Evolutionary conservation across 2,797 vertebrate species (phyloP).

Genomic region (Nannoperca obscura): DNA sequence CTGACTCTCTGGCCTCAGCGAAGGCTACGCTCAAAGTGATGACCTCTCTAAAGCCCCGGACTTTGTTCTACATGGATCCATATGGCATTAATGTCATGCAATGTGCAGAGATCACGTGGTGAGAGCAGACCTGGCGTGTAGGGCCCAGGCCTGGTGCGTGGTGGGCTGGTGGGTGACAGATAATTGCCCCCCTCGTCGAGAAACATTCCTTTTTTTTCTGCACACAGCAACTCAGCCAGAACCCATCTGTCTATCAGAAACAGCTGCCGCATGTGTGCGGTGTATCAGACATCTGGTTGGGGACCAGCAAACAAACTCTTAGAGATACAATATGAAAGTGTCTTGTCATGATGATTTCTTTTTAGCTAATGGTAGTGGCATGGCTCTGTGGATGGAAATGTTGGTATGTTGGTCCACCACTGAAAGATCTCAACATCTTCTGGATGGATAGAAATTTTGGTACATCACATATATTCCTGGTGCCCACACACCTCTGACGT

Average conservation of each 20-base stretch:
- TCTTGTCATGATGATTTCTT: conserved; percentile 13
- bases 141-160: conserved; percentile 27
- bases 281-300: conserved; percentile 69
- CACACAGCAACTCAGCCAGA: conserved; percentile 55
- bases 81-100: conserved; percentile 60
- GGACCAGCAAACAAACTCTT: conserved; percentile 54
- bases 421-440: neutral
- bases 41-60: conserved; percentile 54
- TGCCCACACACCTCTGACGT: neutral
- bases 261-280: conserved; percentile 71
- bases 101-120: conserved; percentile 40
- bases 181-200: conserved; percentile 36
- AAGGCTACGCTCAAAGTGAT: conserved; percentile 48
- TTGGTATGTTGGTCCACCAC: neutral
- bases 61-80: conserved; percentile 55
- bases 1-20: conserved; percentile 49
- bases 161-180: conserved; percentile 54
- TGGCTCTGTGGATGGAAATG: neutral
- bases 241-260: conserved; percentile 71
- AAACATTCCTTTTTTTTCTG: conserved; percentile 63
- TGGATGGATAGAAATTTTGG: neutral
- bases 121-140: conserved; percentile 41
- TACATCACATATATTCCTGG: neutral
- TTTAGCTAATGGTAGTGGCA: neutral
- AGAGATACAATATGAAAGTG: conserved; percentile 34